These are phyloP conservation scores for Sander lucioperca DNA, from an alignment of 2,113 vertebrate species.

Conservation along the genomic window DNA sequence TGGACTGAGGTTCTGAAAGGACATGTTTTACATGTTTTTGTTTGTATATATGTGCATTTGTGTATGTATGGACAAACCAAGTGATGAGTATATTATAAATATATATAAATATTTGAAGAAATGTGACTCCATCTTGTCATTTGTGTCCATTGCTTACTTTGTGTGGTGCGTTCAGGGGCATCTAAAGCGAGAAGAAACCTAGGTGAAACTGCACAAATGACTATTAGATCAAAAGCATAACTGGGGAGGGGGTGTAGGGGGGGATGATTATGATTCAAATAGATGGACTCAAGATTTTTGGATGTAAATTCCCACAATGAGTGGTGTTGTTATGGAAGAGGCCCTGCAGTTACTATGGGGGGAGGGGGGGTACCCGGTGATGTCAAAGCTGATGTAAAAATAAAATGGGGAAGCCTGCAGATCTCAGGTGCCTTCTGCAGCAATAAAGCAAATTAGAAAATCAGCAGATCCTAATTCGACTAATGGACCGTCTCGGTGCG, in stretches of 20 bases:
- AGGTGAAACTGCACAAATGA: background rate
- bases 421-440: constrained; percentile 49
- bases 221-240: background rate
- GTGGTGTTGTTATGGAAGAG: constrained; percentile 33
- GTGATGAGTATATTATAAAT: constrained; percentile 78
- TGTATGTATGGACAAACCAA: constrained; percentile 76
- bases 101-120: constrained; percentile 81
- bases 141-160: constrained; percentile 29
- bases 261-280: background rate
- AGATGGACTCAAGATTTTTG: background rate
- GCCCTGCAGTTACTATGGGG: constrained; percentile 40
- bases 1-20: constrained; percentile 40
- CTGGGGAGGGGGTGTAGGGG: no score
- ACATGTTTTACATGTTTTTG: constrained; percentile 55
- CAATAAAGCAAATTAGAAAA: constrained; percentile 46
- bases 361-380: constrained; percentile 73
- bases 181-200: background rate
- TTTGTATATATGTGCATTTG: constrained; percentile 48
- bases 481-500: constrained; percentile 50
- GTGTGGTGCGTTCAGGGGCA: constrained; percentile 51
- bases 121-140: constrained; percentile 31
- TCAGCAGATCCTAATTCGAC: constrained; percentile 42
- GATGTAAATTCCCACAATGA: background rate
- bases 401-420: constrained; percentile 73
- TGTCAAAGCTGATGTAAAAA: constrained; percentile 80